phyloP scores from a whole-genome alignment of 2,888 invertebrate genomes.

The Listrodromus nycthemerus region DNA sequence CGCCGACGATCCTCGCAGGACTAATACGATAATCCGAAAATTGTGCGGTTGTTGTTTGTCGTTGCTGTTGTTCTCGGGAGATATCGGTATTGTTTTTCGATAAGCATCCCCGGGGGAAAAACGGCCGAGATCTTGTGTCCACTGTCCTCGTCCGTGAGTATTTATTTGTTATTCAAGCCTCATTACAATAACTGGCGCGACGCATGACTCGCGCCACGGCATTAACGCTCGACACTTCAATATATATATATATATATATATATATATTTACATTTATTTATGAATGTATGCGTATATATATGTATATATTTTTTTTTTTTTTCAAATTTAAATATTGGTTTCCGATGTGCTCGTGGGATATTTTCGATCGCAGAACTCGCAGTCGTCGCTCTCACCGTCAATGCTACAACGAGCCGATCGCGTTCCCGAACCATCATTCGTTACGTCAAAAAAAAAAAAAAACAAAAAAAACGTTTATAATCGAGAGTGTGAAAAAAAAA shows the following conservation, averaged over 20 bases:
- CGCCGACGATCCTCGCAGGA: neutral
- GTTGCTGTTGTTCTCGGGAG: too few relatives aligned
- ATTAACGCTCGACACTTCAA: neutral
- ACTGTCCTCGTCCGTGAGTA: constrained; percentile 1
- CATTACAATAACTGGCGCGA: neutral
- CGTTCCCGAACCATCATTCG: too few relatives aligned
- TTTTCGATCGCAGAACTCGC: too few relatives aligned
- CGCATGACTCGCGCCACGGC: neutral
- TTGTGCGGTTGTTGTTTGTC: neutral
- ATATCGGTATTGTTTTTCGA: neutral
- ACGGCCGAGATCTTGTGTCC: neutral
- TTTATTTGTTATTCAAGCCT: constrained; percentile 1
- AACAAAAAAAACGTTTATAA: too few relatives aligned
- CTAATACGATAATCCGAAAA: neutral
- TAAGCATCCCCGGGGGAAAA: neutral
- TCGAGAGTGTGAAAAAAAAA: too few relatives aligned
- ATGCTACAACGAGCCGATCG: too few relatives aligned
- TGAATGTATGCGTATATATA: neutral
- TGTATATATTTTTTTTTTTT: neutral
- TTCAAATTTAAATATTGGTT: too few relatives aligned
- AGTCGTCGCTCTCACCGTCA: too few relatives aligned
- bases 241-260: neutral
- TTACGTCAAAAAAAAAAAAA: too few relatives aligned
- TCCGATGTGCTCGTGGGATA: too few relatives aligned
- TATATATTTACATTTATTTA: neutral